Conservation (phyloP, 2,888 invertebrate species). For the Neoaliturus tenellus region DNA sequence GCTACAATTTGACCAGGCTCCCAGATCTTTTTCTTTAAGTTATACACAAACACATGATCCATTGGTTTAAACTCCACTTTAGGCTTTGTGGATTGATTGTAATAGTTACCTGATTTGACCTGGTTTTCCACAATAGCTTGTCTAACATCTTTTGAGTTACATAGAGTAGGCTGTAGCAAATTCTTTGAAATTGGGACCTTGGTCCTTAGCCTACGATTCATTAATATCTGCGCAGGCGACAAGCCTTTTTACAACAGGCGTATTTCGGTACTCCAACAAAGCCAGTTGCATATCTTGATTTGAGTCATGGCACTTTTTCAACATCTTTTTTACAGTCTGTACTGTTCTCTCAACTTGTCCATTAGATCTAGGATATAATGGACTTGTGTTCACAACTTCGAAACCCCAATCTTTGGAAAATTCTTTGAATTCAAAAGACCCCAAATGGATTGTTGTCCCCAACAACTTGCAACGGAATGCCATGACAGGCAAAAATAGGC, state of each 20-base stretch:
- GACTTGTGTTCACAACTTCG: conserved; percentile 62
- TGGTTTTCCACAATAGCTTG: neutral
- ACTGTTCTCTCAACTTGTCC: conserved; percentile 60
- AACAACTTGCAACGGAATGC: conserved; percentile 63
- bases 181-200: conserved; percentile 25
- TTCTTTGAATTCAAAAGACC: conserved; percentile 59
- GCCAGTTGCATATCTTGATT: conserved; percentile 2
- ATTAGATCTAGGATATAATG: conserved; percentile 65
- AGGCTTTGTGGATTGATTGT: neutral
- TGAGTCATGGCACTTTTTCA: conserved; percentile 62
- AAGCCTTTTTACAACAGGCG: conserved; percentile 22
- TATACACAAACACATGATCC: neutral
- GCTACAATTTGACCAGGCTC: neutral
- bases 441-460: conserved; percentile 62
- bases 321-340: conserved; percentile 60
- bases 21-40: neutral
- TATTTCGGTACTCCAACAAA: conserved; percentile 54
- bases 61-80: neutral
- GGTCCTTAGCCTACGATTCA: neutral
- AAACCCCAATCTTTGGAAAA: conserved; percentile 65
- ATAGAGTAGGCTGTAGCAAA: neutral
- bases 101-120: neutral
- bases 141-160: conserved; percentile 11
- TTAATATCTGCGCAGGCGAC: conserved; percentile 50
- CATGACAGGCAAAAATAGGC: conserved; percentile 62